These are phyloP conservation scores for Morbakka virulenta DNA, from an alignment of 30 jellyfish, hydroid and myxozoan species.

Conservation along the genomic window DNA sequence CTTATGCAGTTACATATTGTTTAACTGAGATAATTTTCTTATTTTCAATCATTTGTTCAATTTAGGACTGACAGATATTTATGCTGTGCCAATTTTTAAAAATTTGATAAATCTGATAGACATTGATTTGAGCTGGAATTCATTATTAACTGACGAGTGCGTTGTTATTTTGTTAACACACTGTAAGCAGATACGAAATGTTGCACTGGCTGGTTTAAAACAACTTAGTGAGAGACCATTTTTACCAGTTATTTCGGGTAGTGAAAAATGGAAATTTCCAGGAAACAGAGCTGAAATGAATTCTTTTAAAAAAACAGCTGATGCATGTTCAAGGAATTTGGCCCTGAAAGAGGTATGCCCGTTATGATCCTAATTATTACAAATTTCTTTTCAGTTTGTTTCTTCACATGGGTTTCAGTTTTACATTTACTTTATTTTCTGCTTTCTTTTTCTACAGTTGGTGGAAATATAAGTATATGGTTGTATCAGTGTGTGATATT, in stretches of 20 bases:
- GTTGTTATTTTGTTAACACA: slow-evolving; percentile 29
- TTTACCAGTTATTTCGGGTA: slow-evolving; percentile 68
- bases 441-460: too few species aligned
- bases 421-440: too few species aligned
- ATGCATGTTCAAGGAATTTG: slow-evolving; percentile 3
- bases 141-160: slow-evolving; percentile 55
- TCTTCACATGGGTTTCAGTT: background rate
- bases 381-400: background rate
- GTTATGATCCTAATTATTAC: background rate
- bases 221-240: slow-evolving; percentile 59
- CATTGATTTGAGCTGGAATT: slow-evolving; percentile 78
- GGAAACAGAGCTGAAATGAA: slow-evolving; percentile 1
- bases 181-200: slow-evolving; percentile 45
- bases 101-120: slow-evolving; percentile 6
- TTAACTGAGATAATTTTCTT: too few species aligned
- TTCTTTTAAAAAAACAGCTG: background rate
- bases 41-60: background rate
- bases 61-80: slow-evolving; percentile 35
- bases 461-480: too few species aligned
- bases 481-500: too few species aligned
- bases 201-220: slow-evolving; percentile 61
- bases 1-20: too few species aligned
- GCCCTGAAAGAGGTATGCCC: slow-evolving; percentile 28
- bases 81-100: slow-evolving; percentile 5
- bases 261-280: slow-evolving; percentile 28